A percentile compares a stretch with the other conserved stretches of the same genome.
Evolutionary conservation across 1,140 invertebrate species (phyloP).

Genomic region (Hermetia illucens): DNA sequence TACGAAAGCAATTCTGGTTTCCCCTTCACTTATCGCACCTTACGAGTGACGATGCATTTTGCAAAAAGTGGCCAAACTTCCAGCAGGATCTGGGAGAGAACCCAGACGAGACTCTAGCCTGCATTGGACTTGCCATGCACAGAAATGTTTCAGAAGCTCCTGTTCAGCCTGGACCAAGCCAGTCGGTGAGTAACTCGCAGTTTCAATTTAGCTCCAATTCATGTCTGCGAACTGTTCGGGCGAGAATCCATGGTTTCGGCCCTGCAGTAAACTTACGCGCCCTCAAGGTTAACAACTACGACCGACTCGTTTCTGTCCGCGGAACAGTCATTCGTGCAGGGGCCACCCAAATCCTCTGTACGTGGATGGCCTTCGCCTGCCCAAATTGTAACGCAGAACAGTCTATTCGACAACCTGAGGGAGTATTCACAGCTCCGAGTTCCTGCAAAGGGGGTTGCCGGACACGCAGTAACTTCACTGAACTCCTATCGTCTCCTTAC

Average conservation of each 20-base stretch:
- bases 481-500: slow-evolving; percentile 17
- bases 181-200: not conserved
- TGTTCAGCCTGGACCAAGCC: slow-evolving; percentile 6
- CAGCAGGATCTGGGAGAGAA: slow-evolving; percentile 35
- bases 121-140: slow-evolving; percentile 47
- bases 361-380: slow-evolving; percentile 67
- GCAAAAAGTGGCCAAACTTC: slow-evolving; percentile 36
- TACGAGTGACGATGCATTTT: slow-evolving; percentile 33
- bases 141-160: slow-evolving; percentile 31
- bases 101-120: slow-evolving; percentile 39
- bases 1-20: slow-evolving; percentile 31
- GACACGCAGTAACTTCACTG: slow-evolving; percentile 17
- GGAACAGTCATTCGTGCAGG: slow-evolving; percentile 78
- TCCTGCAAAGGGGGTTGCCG: slow-evolving; percentile 15
- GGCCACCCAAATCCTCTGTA: slow-evolving; percentile 55
- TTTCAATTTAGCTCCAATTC: slow-evolving; percentile 5
- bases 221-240: slow-evolving; percentile 6
- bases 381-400: slow-evolving; percentile 49
- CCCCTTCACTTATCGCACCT: slow-evolving; percentile 34
- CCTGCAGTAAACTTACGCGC: slow-evolving; percentile 10
- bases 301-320: slow-evolving; percentile 53
- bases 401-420: slow-evolving; percentile 34
- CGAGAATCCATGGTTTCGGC: slow-evolving; percentile 16
- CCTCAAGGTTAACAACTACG: slow-evolving; percentile 9
- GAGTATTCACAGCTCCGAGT: slow-evolving; percentile 12